Conservation (phyloP, 2,797 vertebrate genomes). For the Prionace glauca region DNA sequence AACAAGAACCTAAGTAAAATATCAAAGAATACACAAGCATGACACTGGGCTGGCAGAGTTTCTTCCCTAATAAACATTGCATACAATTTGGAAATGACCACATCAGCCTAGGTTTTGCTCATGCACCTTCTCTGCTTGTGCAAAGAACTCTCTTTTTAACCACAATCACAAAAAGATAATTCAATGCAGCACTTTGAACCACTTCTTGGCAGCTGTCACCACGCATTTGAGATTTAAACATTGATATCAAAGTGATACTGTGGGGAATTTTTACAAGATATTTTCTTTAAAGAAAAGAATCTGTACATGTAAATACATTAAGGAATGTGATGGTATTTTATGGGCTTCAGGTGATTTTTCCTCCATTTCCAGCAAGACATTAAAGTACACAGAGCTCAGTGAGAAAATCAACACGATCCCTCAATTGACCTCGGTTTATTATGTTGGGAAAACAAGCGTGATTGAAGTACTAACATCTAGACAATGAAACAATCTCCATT, state of each 20-base stretch:
- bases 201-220: slow-evolving; percentile 44
- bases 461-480: background rate
- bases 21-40: background rate
- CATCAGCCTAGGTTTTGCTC: background rate
- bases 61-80: background rate
- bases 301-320: slow-evolving; percentile 50
- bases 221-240: slow-evolving; percentile 48
- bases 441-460: background rate
- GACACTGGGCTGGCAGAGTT: background rate
- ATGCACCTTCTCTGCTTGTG: background rate
- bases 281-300: slow-evolving; percentile 56
- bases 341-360: slow-evolving; percentile 59
- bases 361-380: slow-evolving; percentile 57
- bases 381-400: slow-evolving; percentile 44
- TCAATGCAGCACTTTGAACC: slow-evolving; percentile 44
- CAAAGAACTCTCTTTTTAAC: background rate
- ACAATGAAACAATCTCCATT: background rate
- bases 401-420: background rate
- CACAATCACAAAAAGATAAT: slow-evolving; percentile 39
- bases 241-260: slow-evolving; percentile 44
- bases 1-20: background rate
- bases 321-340: slow-evolving; percentile 59
- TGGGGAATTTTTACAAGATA: slow-evolving; percentile 53
- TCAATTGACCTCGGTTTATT: background rate
- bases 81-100: background rate